A percentile compares a stretch with the other conserved stretches of the same genome.
Evolutionary conservation across 2,113 vertebrate genomes (phyloP).

Genomic region (Hypomesus transpacificus): DNA sequence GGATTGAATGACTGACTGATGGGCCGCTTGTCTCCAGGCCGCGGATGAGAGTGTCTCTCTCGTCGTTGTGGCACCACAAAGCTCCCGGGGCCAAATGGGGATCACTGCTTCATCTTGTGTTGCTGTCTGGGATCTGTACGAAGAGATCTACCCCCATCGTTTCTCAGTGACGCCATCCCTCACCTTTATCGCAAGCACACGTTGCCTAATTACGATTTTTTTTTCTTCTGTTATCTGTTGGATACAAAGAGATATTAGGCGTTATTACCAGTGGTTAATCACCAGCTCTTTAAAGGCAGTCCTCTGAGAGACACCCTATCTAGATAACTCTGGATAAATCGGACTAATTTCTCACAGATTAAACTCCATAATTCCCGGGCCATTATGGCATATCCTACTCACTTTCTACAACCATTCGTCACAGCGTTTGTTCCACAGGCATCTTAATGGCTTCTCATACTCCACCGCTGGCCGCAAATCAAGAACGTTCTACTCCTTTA

Average conservation of each 20-base stretch:
- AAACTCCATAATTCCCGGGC: conserved; percentile 39
- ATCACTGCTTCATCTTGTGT: conserved; percentile 30
- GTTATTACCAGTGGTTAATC: conserved; percentile 46
- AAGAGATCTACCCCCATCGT: conserved; percentile 31
- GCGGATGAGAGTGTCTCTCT: too few species aligned
- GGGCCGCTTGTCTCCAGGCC: too few species aligned
- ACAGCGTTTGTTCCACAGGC: conserved; percentile 1
- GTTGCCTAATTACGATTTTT: conserved; percentile 41
- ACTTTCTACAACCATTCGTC: conserved; percentile 15
- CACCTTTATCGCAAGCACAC: conserved; percentile 46
- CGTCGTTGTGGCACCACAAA: too few species aligned
- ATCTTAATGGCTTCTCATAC: conserved; percentile 6
- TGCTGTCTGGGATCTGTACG: conserved; percentile 9
- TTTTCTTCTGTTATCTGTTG: conserved; percentile 40
- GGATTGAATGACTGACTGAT: too few species aligned
- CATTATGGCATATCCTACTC: conserved; percentile 19
- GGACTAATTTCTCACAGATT: conserved; percentile 50
- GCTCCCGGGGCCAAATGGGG: not conserved
- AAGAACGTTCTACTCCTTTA: not conserved
- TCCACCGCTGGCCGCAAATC: conserved; percentile 13
- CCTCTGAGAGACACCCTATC: conserved; percentile 13
- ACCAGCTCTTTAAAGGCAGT: conserved; percentile 42
- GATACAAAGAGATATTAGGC: conserved; percentile 48
- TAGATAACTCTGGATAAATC: conserved; percentile 54
- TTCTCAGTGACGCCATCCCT: conserved; percentile 32